Percentiles rank a stretch among this genome's conserved stretches.
These are phyloP conservation scores for Amia ocellicauda DNA, from an alignment of 2,113 vertebrate species.

Conservation along the genomic window DNA sequence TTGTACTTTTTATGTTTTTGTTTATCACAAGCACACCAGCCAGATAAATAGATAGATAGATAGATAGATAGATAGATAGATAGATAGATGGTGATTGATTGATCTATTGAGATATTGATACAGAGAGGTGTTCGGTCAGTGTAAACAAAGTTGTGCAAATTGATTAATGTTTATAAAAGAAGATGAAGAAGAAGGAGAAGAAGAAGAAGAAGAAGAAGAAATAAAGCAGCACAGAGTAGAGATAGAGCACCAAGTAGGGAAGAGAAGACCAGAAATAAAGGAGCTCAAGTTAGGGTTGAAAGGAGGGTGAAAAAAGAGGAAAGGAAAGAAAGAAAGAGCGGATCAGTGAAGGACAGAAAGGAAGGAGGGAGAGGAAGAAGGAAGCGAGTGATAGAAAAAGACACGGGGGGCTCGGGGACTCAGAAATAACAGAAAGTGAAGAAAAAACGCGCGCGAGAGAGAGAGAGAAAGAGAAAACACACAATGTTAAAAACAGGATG, in stretches of 20 bases:
- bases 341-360: conserved; percentile 15
- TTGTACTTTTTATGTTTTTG: no score
- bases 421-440: conserved; percentile 51
- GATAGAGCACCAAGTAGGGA: neutral
- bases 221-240: conserved; percentile 14
- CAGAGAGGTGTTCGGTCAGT: conserved; percentile 52
- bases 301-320: conserved; percentile 18
- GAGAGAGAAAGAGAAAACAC: conserved; percentile 50
- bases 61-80: conserved; percentile 49
- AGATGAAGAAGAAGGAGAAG: neutral
- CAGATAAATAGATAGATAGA: conserved; percentile 38
- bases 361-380: conserved; percentile 6
- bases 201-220: conserved; percentile 26
- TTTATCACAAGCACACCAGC: conserved; percentile 25
- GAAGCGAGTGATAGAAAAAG: conserved; percentile 19
- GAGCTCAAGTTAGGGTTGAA: conserved; percentile 7
- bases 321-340: conserved; percentile 14
- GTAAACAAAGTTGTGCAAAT: neutral
- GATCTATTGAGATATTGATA: conserved; percentile 5
- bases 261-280: conserved; percentile 31
- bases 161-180: neutral
- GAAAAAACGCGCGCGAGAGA: conserved; percentile 41
- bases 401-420: conserved; percentile 52
- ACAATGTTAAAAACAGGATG: conserved; percentile 57
- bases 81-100: neutral